These are phyloP conservation scores for Diaphora mendica DNA, from an alignment of 2,888 invertebrate genomes.

Conservation along the genomic window DNA sequence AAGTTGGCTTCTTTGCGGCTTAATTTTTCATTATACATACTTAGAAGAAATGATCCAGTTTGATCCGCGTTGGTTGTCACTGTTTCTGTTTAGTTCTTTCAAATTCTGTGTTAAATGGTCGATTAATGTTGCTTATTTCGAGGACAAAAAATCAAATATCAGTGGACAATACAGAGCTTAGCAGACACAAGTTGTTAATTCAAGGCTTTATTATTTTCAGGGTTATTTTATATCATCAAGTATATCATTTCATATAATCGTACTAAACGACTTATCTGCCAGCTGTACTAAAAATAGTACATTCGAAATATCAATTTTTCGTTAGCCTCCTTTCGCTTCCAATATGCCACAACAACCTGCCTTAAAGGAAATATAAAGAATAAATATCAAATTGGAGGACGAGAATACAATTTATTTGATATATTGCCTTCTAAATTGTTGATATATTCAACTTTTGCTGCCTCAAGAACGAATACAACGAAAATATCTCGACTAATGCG, in stretches of 20 bases:
- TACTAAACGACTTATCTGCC: background rate
- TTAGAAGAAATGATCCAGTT: background rate
- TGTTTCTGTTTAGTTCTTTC: background rate
- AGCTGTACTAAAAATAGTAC: slow-evolving; percentile 1
- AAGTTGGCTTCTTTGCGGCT: background rate
- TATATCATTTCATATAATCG: background rate
- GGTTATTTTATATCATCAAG: no score
- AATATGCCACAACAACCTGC: slow-evolving; percentile 21
- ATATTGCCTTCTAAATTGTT: slow-evolving; percentile 43
- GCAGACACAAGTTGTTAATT: background rate
- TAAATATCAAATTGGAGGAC: slow-evolving; percentile 18
- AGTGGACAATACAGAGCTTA: background rate
- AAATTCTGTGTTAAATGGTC: background rate
- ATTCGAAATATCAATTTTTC: background rate
- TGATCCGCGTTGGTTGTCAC: background rate
- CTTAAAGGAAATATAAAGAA: slow-evolving; percentile 31
- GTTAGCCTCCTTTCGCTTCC: background rate
- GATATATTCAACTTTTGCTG: slow-evolving; percentile 31
- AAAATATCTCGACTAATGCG: slow-evolving; percentile 33
- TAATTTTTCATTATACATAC: background rate
- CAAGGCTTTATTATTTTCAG: background rate
- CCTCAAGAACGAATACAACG: slow-evolving; percentile 30
- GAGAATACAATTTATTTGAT: slow-evolving; percentile 40
- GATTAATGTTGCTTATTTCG: background rate
- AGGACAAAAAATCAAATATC: background rate